A percentile compares a stretch with the other conserved stretches of the same genome.
phyloP scores from a whole-genome alignment of 2,797 vertebrate species.

The Antennarius maculatus region DNA sequence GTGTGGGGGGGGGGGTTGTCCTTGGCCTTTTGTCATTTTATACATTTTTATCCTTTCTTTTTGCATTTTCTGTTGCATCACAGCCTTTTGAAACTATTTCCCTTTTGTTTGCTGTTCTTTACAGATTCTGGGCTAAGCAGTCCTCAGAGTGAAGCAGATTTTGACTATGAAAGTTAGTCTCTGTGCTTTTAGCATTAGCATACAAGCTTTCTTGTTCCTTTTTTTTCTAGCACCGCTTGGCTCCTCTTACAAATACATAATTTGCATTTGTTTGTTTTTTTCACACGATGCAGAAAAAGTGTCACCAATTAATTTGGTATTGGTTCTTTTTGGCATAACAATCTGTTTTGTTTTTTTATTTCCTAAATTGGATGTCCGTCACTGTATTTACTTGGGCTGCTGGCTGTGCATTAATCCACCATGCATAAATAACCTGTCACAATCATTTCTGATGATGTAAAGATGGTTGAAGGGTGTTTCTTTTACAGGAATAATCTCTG shows the following conservation, averaged over 20 bases:
- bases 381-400: conserved; percentile 76
- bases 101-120: conserved; percentile 91
- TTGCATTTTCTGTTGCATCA: conserved; percentile 69
- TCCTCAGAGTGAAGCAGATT: conserved; percentile 95
- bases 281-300: conserved; percentile 60
- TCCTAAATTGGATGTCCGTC: conserved; percentile 66
- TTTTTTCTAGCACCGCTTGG: conserved; percentile 66
- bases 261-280: conserved; percentile 67
- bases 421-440: conserved; percentile 73
- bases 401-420: conserved; percentile 83
- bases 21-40: conserved; percentile 47
- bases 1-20: conserved; percentile 11
- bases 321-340: conserved; percentile 49
- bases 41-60: conserved; percentile 59
- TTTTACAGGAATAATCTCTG: conserved; percentile 46
- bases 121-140: conserved; percentile 98
- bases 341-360: conserved; percentile 38
- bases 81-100: conserved; percentile 68
- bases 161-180: conserved; percentile 99
- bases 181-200: conserved; percentile 71
- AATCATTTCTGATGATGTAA: conserved; percentile 67
- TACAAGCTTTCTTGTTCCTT: conserved; percentile 60
- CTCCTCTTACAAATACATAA: conserved; percentile 68
- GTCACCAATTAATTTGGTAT: conserved; percentile 71
- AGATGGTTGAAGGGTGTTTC: conserved; percentile 48